Evolutionary conservation across 2,113 vertebrate genomes (phyloP).

Genomic region (Pyxicephalus adspersus): DNA sequence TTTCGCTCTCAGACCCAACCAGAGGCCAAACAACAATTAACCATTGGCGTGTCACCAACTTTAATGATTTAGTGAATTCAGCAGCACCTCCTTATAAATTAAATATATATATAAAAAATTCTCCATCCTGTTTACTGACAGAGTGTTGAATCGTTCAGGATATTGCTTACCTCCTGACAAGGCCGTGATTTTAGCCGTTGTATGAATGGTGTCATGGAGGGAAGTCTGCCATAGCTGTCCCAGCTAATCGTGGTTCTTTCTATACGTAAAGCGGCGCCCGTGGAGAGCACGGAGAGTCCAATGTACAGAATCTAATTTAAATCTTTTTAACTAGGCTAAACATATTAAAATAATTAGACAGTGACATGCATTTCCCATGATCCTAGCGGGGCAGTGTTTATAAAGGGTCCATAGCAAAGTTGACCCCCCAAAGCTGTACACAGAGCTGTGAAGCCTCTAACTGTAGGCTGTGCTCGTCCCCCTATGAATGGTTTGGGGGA

Average conservation of each 20-base stretch:
- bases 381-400: slow-evolving; percentile 1
- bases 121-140: background rate
- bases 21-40: too few relatives aligned
- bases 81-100: slow-evolving; percentile 14
- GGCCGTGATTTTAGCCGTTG: background rate
- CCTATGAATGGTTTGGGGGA: background rate
- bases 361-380: slow-evolving; percentile 31
- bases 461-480: background rate
- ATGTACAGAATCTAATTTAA: slow-evolving; percentile 1
- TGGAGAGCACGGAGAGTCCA: background rate
- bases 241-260: background rate
- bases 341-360: background rate
- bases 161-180: background rate
- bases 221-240: background rate
- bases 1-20: too few relatives aligned
- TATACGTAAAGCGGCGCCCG: background rate
- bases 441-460: background rate
- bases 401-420: background rate
- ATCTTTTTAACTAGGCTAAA: slow-evolving; percentile 16
- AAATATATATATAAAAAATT: slow-evolving; percentile 7
- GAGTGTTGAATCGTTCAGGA: background rate
- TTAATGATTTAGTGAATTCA: slow-evolving; percentile 21
- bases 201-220: background rate
- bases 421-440: background rate
- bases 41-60: background rate